Base-by-base conservation (phyloP, 2,113 vertebrate genomes). In the Nothobranchius furzeri region DNA sequence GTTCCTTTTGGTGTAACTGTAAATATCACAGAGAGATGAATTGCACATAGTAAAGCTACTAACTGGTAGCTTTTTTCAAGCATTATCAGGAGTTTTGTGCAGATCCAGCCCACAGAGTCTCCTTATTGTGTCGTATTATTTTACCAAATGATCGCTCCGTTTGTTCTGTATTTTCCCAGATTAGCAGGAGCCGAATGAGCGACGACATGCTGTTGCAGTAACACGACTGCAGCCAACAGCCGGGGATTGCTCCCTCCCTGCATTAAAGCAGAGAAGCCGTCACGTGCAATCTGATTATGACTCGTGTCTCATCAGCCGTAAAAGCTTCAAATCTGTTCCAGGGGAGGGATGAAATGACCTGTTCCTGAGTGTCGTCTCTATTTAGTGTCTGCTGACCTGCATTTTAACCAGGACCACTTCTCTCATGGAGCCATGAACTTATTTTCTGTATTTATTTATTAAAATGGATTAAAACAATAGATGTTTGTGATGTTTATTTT, bases 371-470 rank as follows among this genome's bases (percentile, higher is more conserved):
- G 68, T 68, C 13, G 67, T 75, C 75, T 72, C 51, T 50, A 55
- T 67, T 64, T 47, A 66, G 63, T 59, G 85, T 88, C 82, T 70
- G 64, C 78, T 88, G 84, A 88, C 85, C 83, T 79, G 78, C 76
- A 86, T 81, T 83, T 75, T 81, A 89, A 87, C 84, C 58, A 88
- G 74, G 84, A 85, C 85, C 80, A 68, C 64, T 67, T 84, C 85
- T 90, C 78, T 71, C 1, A 76, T 73, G 81, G 78, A 82, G 75
- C 88, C 78, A 86, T 90, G 79, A 84, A 91, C 87, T 86, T 92
- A 90, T 93, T 91, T 92, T 93, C 72, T 93, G 87, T 92, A 91
- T 92, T 92, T 92, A 93, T 92, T 92, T 92, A 90, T 90, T 90
- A 93, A 93, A 93, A 66, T 56, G 3, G 61, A 87, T 79, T 85